These are phyloP conservation scores for Misgurnus mizolepis DNA, from an alignment of 2,113 vertebrate genomes.

Conservation along the genomic window DNA sequence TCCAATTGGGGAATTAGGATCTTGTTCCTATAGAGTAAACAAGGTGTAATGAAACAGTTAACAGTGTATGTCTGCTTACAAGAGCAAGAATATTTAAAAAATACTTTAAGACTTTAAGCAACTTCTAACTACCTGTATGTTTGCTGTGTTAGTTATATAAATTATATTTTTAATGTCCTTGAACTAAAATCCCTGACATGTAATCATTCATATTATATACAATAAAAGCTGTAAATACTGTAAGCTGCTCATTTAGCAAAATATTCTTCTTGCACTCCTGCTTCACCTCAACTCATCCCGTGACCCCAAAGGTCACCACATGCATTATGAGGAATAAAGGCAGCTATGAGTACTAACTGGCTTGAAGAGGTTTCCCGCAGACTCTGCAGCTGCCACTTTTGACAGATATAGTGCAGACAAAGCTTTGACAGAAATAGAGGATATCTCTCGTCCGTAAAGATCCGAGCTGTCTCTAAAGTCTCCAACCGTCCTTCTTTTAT, in stretches of 20 bases:
- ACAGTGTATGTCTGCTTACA: background rate
- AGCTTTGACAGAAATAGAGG: slow-evolving; percentile 69
- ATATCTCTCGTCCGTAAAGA: slow-evolving; percentile 59
- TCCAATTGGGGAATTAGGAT: slow-evolving; percentile 48
- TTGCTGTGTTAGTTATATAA: too few species aligned
- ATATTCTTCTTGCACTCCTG: slow-evolving; percentile 1
- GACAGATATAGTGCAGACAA: slow-evolving; percentile 76
- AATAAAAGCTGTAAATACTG: too few species aligned
- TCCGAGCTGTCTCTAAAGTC: slow-evolving; percentile 65
- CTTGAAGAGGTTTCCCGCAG: slow-evolving; percentile 51
- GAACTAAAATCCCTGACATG: too few species aligned
- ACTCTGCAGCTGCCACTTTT: slow-evolving; percentile 63
- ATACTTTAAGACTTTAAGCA: too few species aligned
- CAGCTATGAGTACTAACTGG: slow-evolving; percentile 57
- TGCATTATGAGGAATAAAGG: slow-evolving; percentile 37
- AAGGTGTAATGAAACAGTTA: background rate
- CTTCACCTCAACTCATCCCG: background rate
- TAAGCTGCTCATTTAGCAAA: background rate
- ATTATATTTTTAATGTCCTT: too few species aligned
- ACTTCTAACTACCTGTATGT: too few species aligned
- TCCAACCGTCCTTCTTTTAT: slow-evolving; percentile 63
- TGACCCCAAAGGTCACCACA: slow-evolving; percentile 22
- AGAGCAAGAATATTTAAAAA: background rate
- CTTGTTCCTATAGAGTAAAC: slow-evolving; percentile 58
- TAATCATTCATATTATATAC: too few species aligned